Evolutionary conservation across 2,888 invertebrate genomes (phyloP).

Genomic region (Cyclophora albipunctata): DNA sequence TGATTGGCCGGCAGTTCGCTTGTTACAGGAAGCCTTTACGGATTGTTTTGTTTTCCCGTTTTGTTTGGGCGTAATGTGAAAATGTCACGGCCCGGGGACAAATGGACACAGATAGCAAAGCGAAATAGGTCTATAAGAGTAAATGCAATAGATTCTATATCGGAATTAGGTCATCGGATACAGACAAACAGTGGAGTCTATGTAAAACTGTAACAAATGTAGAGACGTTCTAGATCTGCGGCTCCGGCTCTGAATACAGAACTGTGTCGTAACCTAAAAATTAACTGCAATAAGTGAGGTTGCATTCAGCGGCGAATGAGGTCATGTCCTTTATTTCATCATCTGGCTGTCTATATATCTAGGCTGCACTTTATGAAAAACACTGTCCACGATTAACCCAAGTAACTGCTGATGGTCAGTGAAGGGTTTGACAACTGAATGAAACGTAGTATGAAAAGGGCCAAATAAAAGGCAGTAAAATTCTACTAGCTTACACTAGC

Average conservation of each 20-base stretch:
- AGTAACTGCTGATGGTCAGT: too few relatives aligned
- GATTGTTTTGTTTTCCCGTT: constrained; percentile 46
- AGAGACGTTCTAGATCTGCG: background rate
- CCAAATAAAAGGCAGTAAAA: too few relatives aligned
- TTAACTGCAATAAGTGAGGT: background rate
- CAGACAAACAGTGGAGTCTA: background rate
- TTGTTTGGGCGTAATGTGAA: constrained; percentile 23
- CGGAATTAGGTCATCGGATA: background rate
- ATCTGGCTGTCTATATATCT: too few relatives aligned
- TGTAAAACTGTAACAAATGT: background rate
- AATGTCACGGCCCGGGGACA: constrained; percentile 23
- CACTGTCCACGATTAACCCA: background rate
- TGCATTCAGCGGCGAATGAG: background rate
- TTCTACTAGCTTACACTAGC: too few relatives aligned
- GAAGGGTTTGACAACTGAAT: too few relatives aligned
- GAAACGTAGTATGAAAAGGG: too few relatives aligned
- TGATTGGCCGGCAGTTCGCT: constrained; percentile 60
- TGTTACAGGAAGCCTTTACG: constrained; percentile 46
- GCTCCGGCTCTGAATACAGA: background rate
- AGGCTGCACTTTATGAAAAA: background rate
- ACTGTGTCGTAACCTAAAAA: background rate
- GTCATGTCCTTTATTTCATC: too few relatives aligned
- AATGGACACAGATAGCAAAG: constrained; percentile 19
- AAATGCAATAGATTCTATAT: background rate
- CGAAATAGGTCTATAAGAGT: constrained; percentile 9